Conservation (phyloP, 1,140 invertebrate species). For the Cecropterus lyciades region DNA sequence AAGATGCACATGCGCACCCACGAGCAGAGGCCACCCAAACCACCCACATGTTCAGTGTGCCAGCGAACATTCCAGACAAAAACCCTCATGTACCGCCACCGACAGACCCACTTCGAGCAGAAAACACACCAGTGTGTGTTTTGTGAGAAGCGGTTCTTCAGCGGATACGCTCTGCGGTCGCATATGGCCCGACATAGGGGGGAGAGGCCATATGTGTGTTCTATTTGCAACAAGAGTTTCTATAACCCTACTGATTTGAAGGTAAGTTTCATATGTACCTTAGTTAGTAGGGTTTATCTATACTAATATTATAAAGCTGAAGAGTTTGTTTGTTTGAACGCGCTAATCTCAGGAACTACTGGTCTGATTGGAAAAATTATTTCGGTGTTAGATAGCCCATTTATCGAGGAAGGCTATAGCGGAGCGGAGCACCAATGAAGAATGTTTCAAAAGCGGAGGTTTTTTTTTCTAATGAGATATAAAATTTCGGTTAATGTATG, state of each 20-base stretch:
- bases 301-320: too few relatives aligned
- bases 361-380: too few relatives aligned
- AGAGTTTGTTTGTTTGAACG: too few relatives aligned
- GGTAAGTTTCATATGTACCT: too few relatives aligned
- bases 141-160: conserved; percentile 81
- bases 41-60: conserved; percentile 85
- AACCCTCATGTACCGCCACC: conserved; percentile 84
- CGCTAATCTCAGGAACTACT: too few relatives aligned
- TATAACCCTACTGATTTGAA: conserved; percentile 82
- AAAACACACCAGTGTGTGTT: conserved; percentile 79
- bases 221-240: conserved; percentile 78
- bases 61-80: conserved; percentile 85
- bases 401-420: too few relatives aligned
- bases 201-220: conserved; percentile 75
- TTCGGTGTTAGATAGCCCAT: too few relatives aligned
- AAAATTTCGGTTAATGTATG: too few relatives aligned
- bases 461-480: too few relatives aligned
- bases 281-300: too few relatives aligned
- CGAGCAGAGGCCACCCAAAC: conserved; percentile 82
- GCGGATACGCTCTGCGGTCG: conserved; percentile 78
- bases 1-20: conserved; percentile 87
- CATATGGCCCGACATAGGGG: conserved; percentile 80
- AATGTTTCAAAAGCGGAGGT: too few relatives aligned
- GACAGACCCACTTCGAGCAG: conserved; percentile 85
- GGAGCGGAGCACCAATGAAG: too few relatives aligned